These are phyloP conservation scores for Drosophila ezoana DNA, from an alignment of 2,888 invertebrate genomes.

Conservation along the genomic window DNA sequence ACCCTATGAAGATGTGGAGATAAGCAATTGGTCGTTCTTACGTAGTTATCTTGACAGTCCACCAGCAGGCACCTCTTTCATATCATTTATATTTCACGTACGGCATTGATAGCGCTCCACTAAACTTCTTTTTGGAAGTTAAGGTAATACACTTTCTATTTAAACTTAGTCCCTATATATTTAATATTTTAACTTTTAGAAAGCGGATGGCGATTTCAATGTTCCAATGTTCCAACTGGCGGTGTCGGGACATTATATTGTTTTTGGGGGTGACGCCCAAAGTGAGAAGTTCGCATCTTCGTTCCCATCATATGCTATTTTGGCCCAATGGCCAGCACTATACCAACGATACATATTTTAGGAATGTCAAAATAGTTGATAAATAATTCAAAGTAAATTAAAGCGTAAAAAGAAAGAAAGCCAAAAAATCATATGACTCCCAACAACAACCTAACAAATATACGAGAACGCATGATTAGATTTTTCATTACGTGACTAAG, in stretches of 20 bases:
- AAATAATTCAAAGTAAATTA: too few species aligned
- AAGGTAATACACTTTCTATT: conserved; percentile 19
- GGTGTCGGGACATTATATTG: conserved; percentile 85
- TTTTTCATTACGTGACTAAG: too few species aligned
- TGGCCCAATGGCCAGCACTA: conserved; percentile 85
- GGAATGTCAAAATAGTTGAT: neutral
- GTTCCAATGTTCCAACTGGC: conserved; percentile 83
- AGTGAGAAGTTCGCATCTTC: conserved; percentile 83
- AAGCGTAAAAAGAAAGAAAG: too few species aligned
- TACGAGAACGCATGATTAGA: too few species aligned
- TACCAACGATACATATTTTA: conserved; percentile 80
- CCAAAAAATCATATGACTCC: too few species aligned
- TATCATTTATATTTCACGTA: conserved; percentile 67
- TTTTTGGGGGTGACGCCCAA: conserved; percentile 84
- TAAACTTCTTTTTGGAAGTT: conserved; percentile 70
- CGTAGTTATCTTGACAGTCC: conserved; percentile 47
- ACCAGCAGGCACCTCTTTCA: conserved; percentile 26
- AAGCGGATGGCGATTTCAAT: conserved; percentile 56
- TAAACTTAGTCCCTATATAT: too few species aligned
- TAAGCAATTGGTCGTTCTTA: conserved; percentile 75
- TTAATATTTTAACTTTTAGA: conserved; percentile 27
- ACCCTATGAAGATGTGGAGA: conserved; percentile 58
- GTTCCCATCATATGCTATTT: conserved; percentile 85
- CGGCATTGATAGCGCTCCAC: conserved; percentile 64
- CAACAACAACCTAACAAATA: too few species aligned